Base-by-base conservation (phyloP, 2,797 vertebrate species). In the Odontamblyopus rebecca region DNA sequence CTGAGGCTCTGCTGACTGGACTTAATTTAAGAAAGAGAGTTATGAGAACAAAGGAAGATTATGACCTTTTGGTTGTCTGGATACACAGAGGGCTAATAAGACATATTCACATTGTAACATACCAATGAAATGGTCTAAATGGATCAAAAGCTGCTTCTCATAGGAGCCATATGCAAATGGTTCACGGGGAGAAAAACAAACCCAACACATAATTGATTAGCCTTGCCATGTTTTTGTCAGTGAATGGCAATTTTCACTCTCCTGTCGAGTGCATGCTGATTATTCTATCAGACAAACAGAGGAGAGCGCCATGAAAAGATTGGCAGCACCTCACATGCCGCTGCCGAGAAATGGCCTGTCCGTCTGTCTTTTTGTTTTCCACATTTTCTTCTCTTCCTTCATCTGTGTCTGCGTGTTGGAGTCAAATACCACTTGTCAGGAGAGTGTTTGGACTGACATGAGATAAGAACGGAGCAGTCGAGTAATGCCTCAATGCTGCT, bases 21-120 rank as follows among this genome's bases (percentile, higher is more conserved):
- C 86, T 86, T 93, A 94, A 93, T 93, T 91, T 91, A 89, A 83
- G 88, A 85, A 88, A 90, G 85, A 77, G 90, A 86, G 85, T 89
- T 82, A 84, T 90, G 92, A 88, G 91, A 94, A 91, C 82, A 89
- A 86, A 89, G 92, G 88, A 86, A 92, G 89, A 88, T 91, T 82
- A 82, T 92, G 93, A 94, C 93, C 93, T 94, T 94, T 94, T 88
- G 79, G 74, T 71, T 75, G 74, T 84, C 86, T 81, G 82, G 81
- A 80, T 84, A 81, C 80, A 74, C 73, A 2, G 61, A 6, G 7
- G 69, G 7, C 86, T 92, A 92, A 91, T 89, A 89, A 91, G 89
- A 88, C 87, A 87, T 81, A 85, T 88, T 90, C 88, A 84, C 84
- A 90, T 88, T 69, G 86, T 86, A 89, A 87, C 82, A 77, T 70